Evolutionary conservation across 2,888 invertebrate species (phyloP).

Genomic region (Thysanoteuthis rhombus): DNA sequence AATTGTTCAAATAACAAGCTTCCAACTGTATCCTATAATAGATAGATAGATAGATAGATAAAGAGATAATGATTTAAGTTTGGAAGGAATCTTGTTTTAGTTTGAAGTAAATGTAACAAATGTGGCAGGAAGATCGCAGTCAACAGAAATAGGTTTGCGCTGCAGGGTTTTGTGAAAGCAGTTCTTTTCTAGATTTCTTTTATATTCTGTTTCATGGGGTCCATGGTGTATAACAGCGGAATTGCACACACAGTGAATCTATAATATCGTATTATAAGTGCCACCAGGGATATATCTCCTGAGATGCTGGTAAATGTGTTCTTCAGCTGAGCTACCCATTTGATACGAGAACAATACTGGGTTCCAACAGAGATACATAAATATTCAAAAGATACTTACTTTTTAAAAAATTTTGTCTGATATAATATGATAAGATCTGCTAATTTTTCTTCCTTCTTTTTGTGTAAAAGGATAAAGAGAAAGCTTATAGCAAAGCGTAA

Average conservation of each 20-base stretch:
- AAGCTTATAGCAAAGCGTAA: neutral
- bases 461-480: neutral
- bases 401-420: neutral
- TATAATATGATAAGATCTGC: neutral
- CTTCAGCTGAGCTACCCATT: neutral
- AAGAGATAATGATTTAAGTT: too few relatives aligned
- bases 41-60: too few relatives aligned
- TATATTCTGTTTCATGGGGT: neutral
- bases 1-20: too few relatives aligned
- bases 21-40: too few relatives aligned
- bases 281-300: neutral
- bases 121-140: too few relatives aligned
- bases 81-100: too few relatives aligned
- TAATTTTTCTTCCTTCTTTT: neutral
- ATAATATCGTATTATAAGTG: neutral
- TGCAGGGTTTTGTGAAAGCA: neutral
- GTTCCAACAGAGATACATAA: neutral
- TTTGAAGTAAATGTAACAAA: too few relatives aligned
- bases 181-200: neutral
- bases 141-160: too few relatives aligned
- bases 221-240: neutral
- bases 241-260: neutral
- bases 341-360: neutral
- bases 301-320: neutral
- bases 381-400: conserved; percentile 1